Conservation (phyloP, 1,140 invertebrate species). For the Drosophila biarmipes region DNA sequence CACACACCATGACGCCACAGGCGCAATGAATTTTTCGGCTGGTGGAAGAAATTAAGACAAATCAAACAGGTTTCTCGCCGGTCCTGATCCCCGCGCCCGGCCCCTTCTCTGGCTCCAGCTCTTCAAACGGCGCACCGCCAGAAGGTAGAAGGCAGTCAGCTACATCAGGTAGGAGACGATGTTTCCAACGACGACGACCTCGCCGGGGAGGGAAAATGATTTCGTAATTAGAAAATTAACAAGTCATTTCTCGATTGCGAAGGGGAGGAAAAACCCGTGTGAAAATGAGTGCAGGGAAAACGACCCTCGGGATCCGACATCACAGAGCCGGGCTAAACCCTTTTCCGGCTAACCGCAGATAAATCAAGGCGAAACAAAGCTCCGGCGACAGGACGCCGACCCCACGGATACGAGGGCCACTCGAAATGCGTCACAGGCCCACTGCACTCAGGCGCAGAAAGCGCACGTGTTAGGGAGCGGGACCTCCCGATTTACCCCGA, state of each 20-base stretch:
- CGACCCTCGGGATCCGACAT: conserved; percentile 2
- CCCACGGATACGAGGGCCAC: conserved; percentile 9
- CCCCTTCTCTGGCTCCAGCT: conserved; percentile 8
- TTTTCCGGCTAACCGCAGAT: conserved; percentile 39
- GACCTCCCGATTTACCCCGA: conserved; percentile 6
- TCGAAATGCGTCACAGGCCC: conserved; percentile 43
- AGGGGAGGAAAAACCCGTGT: conserved; percentile 22
- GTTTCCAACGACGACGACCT: conserved; percentile 19
- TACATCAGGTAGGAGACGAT: conserved; percentile 36
- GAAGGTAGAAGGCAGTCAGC: conserved; percentile 16
- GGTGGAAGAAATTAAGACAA: conserved; percentile 77
- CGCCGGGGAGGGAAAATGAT: conserved; percentile 49
- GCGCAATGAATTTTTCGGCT: conserved; percentile 43
- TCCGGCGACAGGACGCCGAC: conserved; percentile 11
- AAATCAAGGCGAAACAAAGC: conserved; percentile 49
- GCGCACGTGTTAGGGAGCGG: conserved; percentile 1
- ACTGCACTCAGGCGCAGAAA: conserved; percentile 1
- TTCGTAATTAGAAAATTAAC: conserved; percentile 76
- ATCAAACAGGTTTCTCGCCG: conserved; percentile 68
- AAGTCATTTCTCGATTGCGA: conserved; percentile 62
- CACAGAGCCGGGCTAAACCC: background rate
- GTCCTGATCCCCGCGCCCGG: conserved; percentile 11
- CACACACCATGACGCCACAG: conserved; percentile 16
- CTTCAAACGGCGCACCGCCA: conserved; percentile 49
- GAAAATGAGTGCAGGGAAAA: conserved; percentile 39